Evolutionary conservation across 2,113 vertebrate genomes (phyloP), one percentile per base, ranked within the genome.

Genomic region (Paraplagusia blochii): DNA sequence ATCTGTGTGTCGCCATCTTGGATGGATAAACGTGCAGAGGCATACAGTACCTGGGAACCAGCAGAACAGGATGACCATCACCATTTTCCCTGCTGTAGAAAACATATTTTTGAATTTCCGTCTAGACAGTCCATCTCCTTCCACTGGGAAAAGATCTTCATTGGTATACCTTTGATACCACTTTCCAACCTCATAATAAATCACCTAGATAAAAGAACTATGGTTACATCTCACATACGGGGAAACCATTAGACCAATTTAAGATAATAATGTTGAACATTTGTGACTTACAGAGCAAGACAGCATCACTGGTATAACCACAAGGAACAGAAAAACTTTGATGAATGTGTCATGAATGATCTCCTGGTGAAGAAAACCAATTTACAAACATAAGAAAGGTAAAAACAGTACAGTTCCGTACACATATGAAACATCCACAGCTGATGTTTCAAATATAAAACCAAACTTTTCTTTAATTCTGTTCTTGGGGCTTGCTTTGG

Each of bases 61-160:
- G 75, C 92, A 93, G 80, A 92, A 35, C 46, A 92, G 59, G 58
- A 92, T 87, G 11, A 92, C 84, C 58, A 91, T 35, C 66, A 92
- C 78, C 86, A 92, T 92, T 53, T 65, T 73, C 16, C 65, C 74
- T 0, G 86, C 72, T 6, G 84, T 86, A 9, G 8, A 76, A 77
- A 76, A 49, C 19, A 62, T 16, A 0, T 14, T 39, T 68, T 45
- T 82, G 16, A 80, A 53, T 72, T 83, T 69, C 13, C 58, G 53
- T 58, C 69, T 77, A 1, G 74, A 86, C 0, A 63, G 76, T 7
- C 76, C 76, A 0, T 87, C 85, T 45, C 68, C 57, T 46, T 75
- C 73, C 58, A 53, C 78, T 11, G 69, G 33, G 39, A 92, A 85
- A 45, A 90, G 43, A 1, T 70, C 77, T 0, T 16, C 60, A 2